Evolutionary conservation across 2,797 vertebrate species (phyloP).

Genomic region (Uromys caudimaculatus): DNA sequence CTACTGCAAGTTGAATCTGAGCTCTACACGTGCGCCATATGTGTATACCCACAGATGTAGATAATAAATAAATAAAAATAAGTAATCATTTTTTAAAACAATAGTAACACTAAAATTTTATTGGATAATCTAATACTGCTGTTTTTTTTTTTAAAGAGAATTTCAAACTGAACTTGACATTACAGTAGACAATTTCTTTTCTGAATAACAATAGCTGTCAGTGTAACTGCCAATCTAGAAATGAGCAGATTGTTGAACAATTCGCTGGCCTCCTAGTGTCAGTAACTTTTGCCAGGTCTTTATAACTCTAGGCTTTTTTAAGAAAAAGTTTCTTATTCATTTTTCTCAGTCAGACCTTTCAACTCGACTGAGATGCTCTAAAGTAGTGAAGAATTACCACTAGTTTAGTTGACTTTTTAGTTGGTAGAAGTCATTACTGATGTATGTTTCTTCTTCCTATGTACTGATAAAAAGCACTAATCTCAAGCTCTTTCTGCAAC

Average conservation of each 20-base stretch:
- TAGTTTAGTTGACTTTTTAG: constrained; percentile 42
- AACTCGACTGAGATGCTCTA: not conserved
- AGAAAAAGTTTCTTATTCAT: not conserved
- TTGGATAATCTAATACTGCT: not conserved
- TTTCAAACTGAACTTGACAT: constrained; percentile 38
- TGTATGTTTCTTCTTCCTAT: not conserved
- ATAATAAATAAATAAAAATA: not conserved
- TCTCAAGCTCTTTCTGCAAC: constrained; percentile 41
- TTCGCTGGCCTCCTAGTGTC: not conserved
- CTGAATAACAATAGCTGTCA: constrained; percentile 26
- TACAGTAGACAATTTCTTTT: constrained; percentile 12
- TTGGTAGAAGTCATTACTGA: not conserved
- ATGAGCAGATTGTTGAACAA: not conserved
- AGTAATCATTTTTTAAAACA: not conserved
- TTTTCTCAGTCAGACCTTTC: constrained; percentile 55
- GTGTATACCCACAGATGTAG: not conserved
- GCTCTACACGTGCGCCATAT: not conserved
- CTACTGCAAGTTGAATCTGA: not conserved
- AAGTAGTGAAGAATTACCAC: constrained; percentile 35
- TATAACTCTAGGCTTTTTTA: not conserved
- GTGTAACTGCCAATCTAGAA: not conserved
- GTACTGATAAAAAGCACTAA: constrained; percentile 32
- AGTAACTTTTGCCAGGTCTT: constrained; percentile 48
- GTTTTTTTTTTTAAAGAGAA: not conserved
- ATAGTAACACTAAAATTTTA: not conserved